Evolutionary conservation across 2,797 vertebrate species (phyloP), one percentile per base, ranked within the genome.

Genomic region (Sphenopsis melanotis): DNA sequence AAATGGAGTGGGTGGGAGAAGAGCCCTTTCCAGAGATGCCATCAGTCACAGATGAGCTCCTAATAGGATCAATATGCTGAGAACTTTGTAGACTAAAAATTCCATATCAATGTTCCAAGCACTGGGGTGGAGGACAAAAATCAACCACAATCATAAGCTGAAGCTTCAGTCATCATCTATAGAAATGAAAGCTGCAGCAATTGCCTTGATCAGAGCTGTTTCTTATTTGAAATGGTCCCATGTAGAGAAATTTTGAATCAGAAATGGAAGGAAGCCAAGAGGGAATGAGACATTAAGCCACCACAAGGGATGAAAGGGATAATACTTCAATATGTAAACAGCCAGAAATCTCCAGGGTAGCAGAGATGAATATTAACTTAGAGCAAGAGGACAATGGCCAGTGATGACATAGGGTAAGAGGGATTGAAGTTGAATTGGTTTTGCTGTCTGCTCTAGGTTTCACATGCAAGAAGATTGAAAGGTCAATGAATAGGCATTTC

Each of bases 211-310:
- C 55, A 46, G 76, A 83, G 59, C 44, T 86, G 57, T 77, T 91
- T 93, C 72, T 8, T 65, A 34, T 81, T 92, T 83, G 65, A 65
- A 44, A 47, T 32, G 32, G 65, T 71, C 70, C 59, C 84, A 56
- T n/a, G 32, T 5, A 69, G 76, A 83, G 93, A 85, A 83, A 75
- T 65, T 83, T 88, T 95, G 90, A 94, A 92, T 87, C 76, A 95
- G 94, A 91, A 92, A 78, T 21, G 15, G 61, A 65, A 42, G 8
- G 50, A 78, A 42, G 61, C 79, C 94, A 92, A 83, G 69, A 92
- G 26, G 50, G 65, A 93, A 89, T 92, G 87, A 96, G 84, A 86
- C 79, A 93, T 72, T 50, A 65, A 44, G 34, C 61, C 82, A 89
- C 22, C 57, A 60, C 13, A 37, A 44, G n/a, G 77, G 76, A 95